Evolutionary conservation across 2,113 vertebrate genomes (phyloP), one percentile per base, ranked within the genome.

Genomic region (Micronycteris hirsuta): DNA sequence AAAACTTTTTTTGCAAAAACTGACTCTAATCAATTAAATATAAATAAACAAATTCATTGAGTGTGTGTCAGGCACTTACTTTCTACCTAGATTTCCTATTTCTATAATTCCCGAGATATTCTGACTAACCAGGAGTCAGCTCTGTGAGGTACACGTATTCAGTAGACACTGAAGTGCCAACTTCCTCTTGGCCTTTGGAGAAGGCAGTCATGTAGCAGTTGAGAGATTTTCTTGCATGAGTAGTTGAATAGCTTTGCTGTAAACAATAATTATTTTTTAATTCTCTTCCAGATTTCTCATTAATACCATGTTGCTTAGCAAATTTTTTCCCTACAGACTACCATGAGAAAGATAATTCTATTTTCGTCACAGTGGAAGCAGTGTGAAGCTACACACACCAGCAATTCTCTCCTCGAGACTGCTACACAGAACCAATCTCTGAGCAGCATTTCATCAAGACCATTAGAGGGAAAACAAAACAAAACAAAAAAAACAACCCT

Each of bases 301-400:
- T 56, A 80, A 80, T 63, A 45, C 8, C 47, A 78, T 43, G 77
- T 61, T 93, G 14, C 63, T 56, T 87, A 36, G 36, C 33, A 83
- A 82, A 85, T 15, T 68, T 89, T n/a, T 80, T 38, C 71, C 28
- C 15, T n/a, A 45, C 49, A 78, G 43, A 67, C 52, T 33, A 65
- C 36, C 65, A 9, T 63, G 17, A 96, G 81, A 93, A 97, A 85
- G 93, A 83, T 80, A 94, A 96, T 94, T 94, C 20, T 73, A 73
- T 97, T 96, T 97, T 43, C 67, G 58, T 80, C 84, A 86, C 86
- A 80, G 61, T 85, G 52, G 97, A 96, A 9, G 61, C 38, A 77
- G 82, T 91, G 84, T 33, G 83, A 80, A 70, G 26, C 58, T 63
- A 87, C 92, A 97, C 85, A 96, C 70, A 78, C 95, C 61, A 91